These are phyloP conservation scores for Porites divaricata DNA, from an alignment of 92 coral and sea anemone species.

Conservation along the genomic window DNA sequence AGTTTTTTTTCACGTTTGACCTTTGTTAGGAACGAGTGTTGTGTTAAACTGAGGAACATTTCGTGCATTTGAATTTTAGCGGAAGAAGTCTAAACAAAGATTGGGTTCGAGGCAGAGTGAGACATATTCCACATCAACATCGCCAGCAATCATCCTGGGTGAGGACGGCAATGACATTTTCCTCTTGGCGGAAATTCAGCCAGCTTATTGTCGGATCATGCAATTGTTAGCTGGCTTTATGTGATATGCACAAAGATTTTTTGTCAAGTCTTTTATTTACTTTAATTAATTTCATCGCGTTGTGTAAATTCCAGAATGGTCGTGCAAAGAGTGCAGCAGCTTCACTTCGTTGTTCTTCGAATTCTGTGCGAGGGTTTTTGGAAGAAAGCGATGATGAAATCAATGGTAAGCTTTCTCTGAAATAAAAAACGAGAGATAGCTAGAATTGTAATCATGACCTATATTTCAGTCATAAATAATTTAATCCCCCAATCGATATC, in stretches of 20 bases:
- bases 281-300: too few species aligned
- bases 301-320: constrained; percentile 12
- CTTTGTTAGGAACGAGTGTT: background rate
- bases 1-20: background rate
- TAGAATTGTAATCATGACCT: background rate
- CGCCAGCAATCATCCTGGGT: constrained; percentile 21
- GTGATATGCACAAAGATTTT: too few species aligned
- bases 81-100: constrained; percentile 85
- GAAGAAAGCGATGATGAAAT: constrained; percentile 77
- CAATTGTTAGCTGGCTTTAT: background rate
- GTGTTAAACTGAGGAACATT: background rate
- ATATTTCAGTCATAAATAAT: background rate
- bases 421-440: too few species aligned
- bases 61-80: constrained; percentile 37
- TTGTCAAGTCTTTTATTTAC: background rate
- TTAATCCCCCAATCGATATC: background rate
- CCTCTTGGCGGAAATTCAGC: background rate
- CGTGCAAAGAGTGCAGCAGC: constrained; percentile 56
- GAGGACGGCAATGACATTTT: background rate
- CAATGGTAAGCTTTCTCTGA: constrained; percentile 44
- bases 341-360: constrained; percentile 17
- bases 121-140: constrained; percentile 32
- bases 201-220: background rate
- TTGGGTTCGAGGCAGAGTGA: constrained; percentile 65
- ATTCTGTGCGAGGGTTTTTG: constrained; percentile 23